phyloP scores from a whole-genome alignment of 64 coral and sea anemone species.

The Actinia tenebrosa region DNA sequence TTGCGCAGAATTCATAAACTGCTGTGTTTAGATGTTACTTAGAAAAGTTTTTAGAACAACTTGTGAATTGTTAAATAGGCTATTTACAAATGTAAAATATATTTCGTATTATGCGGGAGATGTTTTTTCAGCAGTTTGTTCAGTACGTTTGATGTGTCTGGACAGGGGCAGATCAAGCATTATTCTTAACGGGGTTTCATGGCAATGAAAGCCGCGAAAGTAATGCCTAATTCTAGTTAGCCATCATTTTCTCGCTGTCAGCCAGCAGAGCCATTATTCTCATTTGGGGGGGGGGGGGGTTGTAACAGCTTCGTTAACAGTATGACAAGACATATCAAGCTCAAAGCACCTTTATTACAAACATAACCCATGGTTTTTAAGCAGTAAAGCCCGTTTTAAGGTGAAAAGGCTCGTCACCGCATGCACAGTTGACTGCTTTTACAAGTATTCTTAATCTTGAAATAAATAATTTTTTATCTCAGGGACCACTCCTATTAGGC shows the following conservation, averaged over 20 bases:
- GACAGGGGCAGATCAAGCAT: too few relatives aligned
- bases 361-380: neutral
- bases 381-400: neutral
- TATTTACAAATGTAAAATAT: neutral
- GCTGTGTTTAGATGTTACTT: neutral
- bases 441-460: neutral
- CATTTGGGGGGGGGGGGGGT: too few relatives aligned
- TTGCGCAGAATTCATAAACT: neutral
- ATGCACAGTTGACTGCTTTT: neutral
- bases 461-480: neutral
- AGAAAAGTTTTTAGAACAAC: neutral
- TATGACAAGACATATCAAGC: neutral
- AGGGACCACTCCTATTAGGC: too few relatives aligned
- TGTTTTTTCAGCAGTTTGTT: neutral
- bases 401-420: neutral
- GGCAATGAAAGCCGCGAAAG: too few relatives aligned
- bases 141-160: too few relatives aligned
- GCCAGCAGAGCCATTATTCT: too few relatives aligned
- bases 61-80: neutral
- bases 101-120: neutral
- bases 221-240: too few relatives aligned
- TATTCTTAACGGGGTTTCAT: too few relatives aligned
- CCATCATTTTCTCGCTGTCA: too few relatives aligned
- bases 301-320: too few relatives aligned
- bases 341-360: constrained; percentile 1